Conservation (phyloP, 1,140 invertebrate species). For the Zaprionus ornatus region DNA sequence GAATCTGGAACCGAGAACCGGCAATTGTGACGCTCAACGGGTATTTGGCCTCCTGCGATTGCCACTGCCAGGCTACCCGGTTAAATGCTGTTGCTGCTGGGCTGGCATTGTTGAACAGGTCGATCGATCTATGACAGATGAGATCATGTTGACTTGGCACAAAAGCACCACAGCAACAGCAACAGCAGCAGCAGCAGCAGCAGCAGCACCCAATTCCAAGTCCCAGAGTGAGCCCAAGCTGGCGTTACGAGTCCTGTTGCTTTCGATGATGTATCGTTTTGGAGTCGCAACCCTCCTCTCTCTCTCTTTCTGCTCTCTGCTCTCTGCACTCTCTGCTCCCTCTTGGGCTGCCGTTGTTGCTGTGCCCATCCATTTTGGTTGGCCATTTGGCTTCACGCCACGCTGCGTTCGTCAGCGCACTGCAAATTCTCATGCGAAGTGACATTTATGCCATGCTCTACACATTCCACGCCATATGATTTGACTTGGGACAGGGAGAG, state of each 20-base stretch:
- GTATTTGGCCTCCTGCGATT: conserved; percentile 52
- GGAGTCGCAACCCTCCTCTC: conserved; percentile 29
- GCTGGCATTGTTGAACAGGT: conserved; percentile 71
- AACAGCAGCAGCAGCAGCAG: conserved; percentile 37
- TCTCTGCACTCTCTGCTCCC: conserved; percentile 11
- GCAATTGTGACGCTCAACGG: conserved; percentile 16
- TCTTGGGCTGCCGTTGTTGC: conserved; percentile 14
- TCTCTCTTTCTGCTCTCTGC: not conserved
- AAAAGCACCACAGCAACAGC: conserved; percentile 52
- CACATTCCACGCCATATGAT: conserved; percentile 78
- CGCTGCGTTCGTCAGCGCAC: conserved; percentile 66
- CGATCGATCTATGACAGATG: conserved; percentile 82
- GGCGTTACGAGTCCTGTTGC: conserved; percentile 71
- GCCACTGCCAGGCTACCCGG: conserved; percentile 36
- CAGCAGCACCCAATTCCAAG: conserved; percentile 8
- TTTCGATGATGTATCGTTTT: conserved; percentile 79
- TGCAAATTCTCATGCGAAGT: conserved; percentile 75
- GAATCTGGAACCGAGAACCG: not conserved
- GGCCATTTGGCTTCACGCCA: conserved; percentile 70
- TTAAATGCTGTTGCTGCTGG: conserved; percentile 52
- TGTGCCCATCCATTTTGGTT: conserved; percentile 32
- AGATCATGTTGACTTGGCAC: conserved; percentile 81
- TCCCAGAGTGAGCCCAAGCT: conserved; percentile 20
- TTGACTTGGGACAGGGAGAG: conserved; percentile 48
- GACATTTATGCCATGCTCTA: conserved; percentile 82